Evolutionary conservation across 2,113 vertebrate species (phyloP).

Genomic region (Tragelaphus scriptus): DNA sequence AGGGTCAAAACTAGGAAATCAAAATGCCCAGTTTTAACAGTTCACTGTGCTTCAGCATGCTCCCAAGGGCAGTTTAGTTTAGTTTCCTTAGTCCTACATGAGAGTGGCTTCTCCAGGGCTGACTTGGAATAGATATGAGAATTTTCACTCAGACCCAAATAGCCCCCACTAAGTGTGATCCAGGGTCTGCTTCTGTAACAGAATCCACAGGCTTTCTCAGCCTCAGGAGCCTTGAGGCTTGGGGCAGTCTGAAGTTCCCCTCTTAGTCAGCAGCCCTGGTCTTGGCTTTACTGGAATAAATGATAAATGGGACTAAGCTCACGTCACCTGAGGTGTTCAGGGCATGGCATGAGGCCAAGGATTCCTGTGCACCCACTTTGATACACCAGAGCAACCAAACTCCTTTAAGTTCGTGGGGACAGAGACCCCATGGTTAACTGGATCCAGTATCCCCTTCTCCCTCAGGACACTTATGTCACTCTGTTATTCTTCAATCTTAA

Average conservation of each 20-base stretch:
- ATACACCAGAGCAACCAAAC: rapidly evolving
- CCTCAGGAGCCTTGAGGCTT: neutral
- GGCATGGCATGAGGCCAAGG: neutral
- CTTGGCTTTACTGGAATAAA: neutral
- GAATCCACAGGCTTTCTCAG: neutral
- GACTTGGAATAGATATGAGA: neutral
- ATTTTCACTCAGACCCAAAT: neutral
- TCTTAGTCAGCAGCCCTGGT: neutral
- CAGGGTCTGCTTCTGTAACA: neutral
- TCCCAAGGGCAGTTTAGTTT: neutral
- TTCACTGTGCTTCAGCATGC: neutral
- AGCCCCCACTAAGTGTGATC: neutral
- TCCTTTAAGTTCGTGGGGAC: neutral
- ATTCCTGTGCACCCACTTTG: neutral
- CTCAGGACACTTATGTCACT: neutral
- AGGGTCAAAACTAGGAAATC: neutral
- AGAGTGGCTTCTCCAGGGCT: neutral
- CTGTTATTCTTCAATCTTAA: constrained; percentile 31
- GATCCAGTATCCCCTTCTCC: neutral
- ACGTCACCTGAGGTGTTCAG: neutral
- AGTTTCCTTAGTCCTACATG: neutral
- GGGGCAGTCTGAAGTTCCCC: rapidly evolving
- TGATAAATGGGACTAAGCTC: rapidly evolving
- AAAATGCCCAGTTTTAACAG: neutral
- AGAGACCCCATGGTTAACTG: neutral